Evolutionary conservation across 1,140 invertebrate species (phyloP).

Genomic region (Tetragnatha versicolor): DNA sequence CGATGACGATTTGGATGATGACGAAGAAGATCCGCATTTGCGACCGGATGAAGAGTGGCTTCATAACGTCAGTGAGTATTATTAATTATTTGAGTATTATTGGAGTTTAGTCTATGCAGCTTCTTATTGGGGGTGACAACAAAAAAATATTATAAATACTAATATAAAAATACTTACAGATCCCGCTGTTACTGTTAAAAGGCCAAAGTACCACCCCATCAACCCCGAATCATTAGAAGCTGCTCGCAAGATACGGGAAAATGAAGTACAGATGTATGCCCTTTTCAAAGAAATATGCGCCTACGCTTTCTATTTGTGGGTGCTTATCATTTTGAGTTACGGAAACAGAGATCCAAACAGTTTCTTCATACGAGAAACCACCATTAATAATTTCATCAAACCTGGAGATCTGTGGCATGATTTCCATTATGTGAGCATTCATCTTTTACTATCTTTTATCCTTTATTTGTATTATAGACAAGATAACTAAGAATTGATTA

Average conservation of each 20-base stretch:
- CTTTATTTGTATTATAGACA: no score
- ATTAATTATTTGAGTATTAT: no score
- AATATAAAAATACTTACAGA: background rate
- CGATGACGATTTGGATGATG: conserved; percentile 46
- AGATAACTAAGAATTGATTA: no score
- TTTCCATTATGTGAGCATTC: conserved; percentile 41
- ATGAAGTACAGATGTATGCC: conserved; percentile 66
- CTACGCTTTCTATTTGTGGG: conserved; percentile 67
- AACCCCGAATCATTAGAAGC: conserved; percentile 15
- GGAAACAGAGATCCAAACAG: conserved; percentile 64
- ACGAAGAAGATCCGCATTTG: conserved; percentile 49
- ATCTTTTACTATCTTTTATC: no score
- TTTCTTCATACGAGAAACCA: conserved; percentile 63
- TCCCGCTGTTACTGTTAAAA: background rate
- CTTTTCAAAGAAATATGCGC: conserved; percentile 66
- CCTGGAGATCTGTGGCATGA: conserved; percentile 53
- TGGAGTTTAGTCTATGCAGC: no score
- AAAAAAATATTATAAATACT: no score
- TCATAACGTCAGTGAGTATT: conserved; percentile 17
- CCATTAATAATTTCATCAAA: conserved; percentile 63
- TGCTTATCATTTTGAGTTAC: conserved; percentile 67
- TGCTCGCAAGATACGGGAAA: conserved; percentile 59
- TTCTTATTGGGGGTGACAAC: no score
- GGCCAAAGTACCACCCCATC: conserved; percentile 43
- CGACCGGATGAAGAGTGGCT: conserved; percentile 46